phyloP scores from a whole-genome alignment of 1,140 invertebrate species.

The Sycophila sp. region DNA sequence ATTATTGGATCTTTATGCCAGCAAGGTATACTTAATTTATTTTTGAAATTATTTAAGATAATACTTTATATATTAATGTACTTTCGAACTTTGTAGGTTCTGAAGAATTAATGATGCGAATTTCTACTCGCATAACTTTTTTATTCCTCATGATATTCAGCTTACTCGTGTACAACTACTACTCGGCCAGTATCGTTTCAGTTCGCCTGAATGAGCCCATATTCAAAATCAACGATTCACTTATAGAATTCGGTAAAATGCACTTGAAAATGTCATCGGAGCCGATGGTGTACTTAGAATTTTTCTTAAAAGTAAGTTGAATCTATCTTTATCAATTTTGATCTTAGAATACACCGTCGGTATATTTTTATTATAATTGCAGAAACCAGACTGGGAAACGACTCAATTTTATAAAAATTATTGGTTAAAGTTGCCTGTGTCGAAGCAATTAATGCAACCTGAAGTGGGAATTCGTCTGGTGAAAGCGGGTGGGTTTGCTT shows the following conservation, averaged over 20 bases:
- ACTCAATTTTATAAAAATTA: constrained; percentile 12
- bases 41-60: not conserved
- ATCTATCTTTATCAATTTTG: not conserved
- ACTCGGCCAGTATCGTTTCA: constrained; percentile 56
- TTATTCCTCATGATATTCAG: constrained; percentile 50
- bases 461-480: constrained; percentile 40
- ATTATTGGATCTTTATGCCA: constrained; percentile 2
- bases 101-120: not conserved
- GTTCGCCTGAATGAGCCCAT: constrained; percentile 55
- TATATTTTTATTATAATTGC: constrained; percentile 16
- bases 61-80: not conserved
- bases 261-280: constrained; percentile 52
- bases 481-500: constrained; percentile 41
- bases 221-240: constrained; percentile 58
- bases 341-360: not conserved
- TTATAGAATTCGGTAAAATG: constrained; percentile 49
- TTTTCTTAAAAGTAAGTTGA: constrained; percentile 50
- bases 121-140: constrained; percentile 44
- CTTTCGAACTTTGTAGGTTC: constrained; percentile 3
- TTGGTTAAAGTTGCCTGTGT: constrained; percentile 36
- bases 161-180: constrained; percentile 58
- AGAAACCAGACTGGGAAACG: constrained; percentile 40
- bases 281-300: constrained; percentile 51
- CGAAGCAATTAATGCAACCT: constrained; percentile 21
- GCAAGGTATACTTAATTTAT: constrained; percentile 31